Conservation (phyloP, 2,797 vertebrate species). For the Podargus strigoides region DNA sequence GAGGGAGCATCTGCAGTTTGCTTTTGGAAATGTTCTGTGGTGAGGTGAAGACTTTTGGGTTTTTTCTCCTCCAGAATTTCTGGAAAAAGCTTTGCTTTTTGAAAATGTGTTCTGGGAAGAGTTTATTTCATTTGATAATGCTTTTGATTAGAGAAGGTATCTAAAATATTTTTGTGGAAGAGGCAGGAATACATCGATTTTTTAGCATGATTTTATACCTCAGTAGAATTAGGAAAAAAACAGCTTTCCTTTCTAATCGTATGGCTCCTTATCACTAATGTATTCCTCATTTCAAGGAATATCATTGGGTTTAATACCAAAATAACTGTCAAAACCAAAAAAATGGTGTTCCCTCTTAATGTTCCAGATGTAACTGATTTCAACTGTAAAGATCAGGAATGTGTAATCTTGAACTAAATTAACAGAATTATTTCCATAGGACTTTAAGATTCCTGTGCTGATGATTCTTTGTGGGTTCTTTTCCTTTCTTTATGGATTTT, state of each 20-base stretch:
- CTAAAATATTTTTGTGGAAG: neutral
- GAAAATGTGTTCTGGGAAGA: neutral
- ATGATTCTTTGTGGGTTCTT: neutral
- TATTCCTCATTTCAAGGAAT: neutral
- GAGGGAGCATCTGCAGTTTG: conserved; percentile 34
- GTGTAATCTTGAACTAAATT: neutral
- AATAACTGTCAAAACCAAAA: neutral
- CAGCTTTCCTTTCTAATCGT: neutral
- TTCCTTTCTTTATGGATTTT: conserved; percentile 17
- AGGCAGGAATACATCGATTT: neutral
- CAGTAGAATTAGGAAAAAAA: neutral
- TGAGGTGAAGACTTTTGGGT: neutral
- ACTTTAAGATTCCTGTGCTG: neutral
- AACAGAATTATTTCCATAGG: neutral
- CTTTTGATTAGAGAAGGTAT: conserved; percentile 3
- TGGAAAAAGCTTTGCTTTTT: neutral
- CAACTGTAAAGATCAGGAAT: neutral
- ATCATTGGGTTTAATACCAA: neutral
- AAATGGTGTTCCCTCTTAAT: neutral
- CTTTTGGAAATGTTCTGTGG: conserved; percentile 8
- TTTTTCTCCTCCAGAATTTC: neutral
- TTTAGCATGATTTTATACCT: neutral
- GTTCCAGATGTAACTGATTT: conserved; percentile 28
- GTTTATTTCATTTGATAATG: neutral
- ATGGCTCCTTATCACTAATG: neutral